Base-by-base conservation (phyloP, 2,888 invertebrate genomes). In the Pyrrhia umbra region DNA sequence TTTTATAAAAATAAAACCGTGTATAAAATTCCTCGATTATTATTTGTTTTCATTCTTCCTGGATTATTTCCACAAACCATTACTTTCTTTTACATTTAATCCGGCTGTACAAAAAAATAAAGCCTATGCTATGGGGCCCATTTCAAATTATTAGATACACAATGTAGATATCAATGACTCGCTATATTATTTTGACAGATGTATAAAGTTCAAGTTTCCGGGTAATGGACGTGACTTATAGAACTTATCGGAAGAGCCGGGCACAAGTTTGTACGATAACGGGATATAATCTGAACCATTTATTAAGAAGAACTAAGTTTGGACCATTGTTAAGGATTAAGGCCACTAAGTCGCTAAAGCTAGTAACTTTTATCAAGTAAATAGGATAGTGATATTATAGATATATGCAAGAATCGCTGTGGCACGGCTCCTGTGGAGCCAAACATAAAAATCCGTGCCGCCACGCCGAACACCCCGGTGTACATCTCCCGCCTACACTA, bases 131-230 rank as follows among this genome's bases (percentile, higher is more conserved):
- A 25, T 34, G 37, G 16, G 39, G 15, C 30, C 43, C 39, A 5
- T 18, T 60, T 30, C 13, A 42, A 40, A 64, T 60, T 52, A 58
- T 46, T n/a, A n/a, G n/a, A n/a, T 55, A 40, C 39, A 21, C 30
- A 30, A 70, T 60, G 13, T n/a, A 34, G 5, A 40, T 66, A 62
- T 74, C 57, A 68, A 46, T 47, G 25, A 18, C 27, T 39, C 18
- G 25, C 40, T 39, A 51, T 51, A 63, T 68, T 64, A 63, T 69
- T 79, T 73, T 77, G 73, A 62, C 51, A 55, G 59, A 60, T 64
- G 46, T 56, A 54, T 21, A 16, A 72, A 67, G 56, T 77, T 72
- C 20, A 56, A 66, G 25, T 40, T 56, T 45, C n/a, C 42, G 37
- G 39, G 46, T 23, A 50, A 52, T 42, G 40, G 46, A 62, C 55